Evolutionary conservation across 2,888 invertebrate genomes (phyloP).

Genomic region (Eupithecia pulchellata): DNA sequence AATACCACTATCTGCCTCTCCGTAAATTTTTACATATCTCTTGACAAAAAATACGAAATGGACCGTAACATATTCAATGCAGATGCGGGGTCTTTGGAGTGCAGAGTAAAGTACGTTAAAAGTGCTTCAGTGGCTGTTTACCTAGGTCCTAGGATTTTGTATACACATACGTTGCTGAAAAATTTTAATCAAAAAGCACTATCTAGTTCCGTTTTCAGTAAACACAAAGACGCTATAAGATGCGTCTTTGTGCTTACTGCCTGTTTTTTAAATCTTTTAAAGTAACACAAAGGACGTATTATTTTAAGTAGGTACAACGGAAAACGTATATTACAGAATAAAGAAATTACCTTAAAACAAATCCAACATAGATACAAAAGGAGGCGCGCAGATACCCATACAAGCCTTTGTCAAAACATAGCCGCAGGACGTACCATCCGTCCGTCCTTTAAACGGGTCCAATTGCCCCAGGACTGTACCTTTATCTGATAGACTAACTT

Average conservation of each 20-base stretch:
- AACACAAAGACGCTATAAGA: neutral
- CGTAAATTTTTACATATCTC: slow-evolving; percentile 43
- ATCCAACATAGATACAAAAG: slow-evolving; percentile 9
- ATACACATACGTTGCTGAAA: neutral
- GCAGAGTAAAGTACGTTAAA: slow-evolving; percentile 35
- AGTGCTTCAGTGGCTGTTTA: too few species aligned
- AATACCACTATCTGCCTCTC: slow-evolving; percentile 43
- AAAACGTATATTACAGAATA: neutral
- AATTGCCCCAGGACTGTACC: slow-evolving; percentile 43
- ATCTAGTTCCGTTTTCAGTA: neutral
- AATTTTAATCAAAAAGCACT: neutral
- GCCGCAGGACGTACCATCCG: slow-evolving; percentile 4
- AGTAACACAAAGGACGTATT: neutral
- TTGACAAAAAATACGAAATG: slow-evolving; percentile 44
- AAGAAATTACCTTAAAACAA: slow-evolving; percentile 10
- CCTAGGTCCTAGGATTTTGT: too few species aligned
- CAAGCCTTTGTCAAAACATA: slow-evolving; percentile 17
- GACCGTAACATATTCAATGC: slow-evolving; percentile 37
- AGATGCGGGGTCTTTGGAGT: slow-evolving; percentile 29
- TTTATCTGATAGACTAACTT: slow-evolving; percentile 57
- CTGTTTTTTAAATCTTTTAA: neutral
- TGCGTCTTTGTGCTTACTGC: too few species aligned
- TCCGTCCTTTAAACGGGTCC: slow-evolving; percentile 16
- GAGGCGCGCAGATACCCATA: slow-evolving; percentile 12
- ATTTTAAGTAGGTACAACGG: neutral